A percentile compares a stretch with the other conserved stretches of the same genome.
phyloP scores from a whole-genome alignment of 2,113 vertebrate genomes.

The Xiphias gladius region DNA sequence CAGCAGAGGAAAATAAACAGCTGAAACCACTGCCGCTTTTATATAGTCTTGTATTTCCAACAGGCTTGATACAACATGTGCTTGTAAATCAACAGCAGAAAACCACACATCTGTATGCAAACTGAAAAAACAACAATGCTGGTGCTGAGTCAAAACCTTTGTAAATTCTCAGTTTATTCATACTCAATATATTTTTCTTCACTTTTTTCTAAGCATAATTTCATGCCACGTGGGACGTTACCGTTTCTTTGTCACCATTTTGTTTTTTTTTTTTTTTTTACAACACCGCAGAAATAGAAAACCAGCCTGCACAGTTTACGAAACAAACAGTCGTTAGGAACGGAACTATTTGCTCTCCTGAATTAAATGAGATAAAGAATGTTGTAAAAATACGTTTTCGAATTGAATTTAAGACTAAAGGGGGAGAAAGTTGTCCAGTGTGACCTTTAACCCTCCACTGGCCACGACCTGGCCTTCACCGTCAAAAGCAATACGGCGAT shows the following conservation, averaged over 20 bases:
- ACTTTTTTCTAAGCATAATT: neutral
- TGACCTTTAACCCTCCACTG: conserved; percentile 75
- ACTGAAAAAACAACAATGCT: neutral
- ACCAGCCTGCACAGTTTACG: neutral
- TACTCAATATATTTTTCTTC: neutral
- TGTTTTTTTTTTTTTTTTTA: too few relatives aligned
- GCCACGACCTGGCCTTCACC: conserved; percentile 79
- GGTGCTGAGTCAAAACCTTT: neutral
- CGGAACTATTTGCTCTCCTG: neutral
- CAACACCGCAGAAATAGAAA: neutral
- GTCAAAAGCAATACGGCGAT: neutral
- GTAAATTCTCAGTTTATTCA: too few relatives aligned
- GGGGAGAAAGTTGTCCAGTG: conserved; percentile 75
- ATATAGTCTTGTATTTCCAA: neutral
- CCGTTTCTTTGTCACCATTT: neutral
- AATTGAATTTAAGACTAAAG: neutral
- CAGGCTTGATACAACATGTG: neutral
- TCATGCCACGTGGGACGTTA: neutral
- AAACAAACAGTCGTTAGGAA: neutral
- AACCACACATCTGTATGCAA: conserved; percentile 35
- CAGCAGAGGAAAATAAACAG: conserved; percentile 36
- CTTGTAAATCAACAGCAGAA: neutral
- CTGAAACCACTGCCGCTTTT: neutral
- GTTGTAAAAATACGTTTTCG: fast-evolving
- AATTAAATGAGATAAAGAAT: neutral